phyloP scores from a whole-genome alignment of 2,113 vertebrate species.

The Nipponia nippon region DNA sequence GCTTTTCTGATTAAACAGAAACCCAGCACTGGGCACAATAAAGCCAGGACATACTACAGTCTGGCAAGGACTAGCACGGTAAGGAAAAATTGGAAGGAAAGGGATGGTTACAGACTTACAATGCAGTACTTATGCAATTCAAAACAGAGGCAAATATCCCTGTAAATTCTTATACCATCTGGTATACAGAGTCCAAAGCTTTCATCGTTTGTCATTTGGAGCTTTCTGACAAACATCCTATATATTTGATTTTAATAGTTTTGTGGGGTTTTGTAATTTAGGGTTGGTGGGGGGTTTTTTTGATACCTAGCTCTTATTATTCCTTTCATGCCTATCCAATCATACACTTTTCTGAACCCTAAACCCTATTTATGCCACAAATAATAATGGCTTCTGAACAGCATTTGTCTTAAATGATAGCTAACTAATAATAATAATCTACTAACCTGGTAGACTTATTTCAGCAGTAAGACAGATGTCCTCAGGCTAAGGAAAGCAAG shows the following conservation, averaged over 20 bases:
- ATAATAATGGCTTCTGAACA: neutral
- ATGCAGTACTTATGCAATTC: neutral
- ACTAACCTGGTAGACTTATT: neutral
- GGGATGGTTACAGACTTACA: neutral
- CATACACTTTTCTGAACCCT: neutral
- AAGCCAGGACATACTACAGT: neutral
- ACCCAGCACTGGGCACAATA: neutral
- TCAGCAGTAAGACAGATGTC: neutral
- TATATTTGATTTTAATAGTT: neutral
- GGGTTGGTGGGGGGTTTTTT: too few species aligned
- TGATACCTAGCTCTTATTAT: neutral
- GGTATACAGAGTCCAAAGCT: neutral
- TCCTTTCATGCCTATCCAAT: neutral
- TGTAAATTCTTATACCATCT: neutral
- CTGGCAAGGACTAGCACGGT: neutral
- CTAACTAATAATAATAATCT: neutral
- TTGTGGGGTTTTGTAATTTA: rapidly evolving
- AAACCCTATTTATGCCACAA: neutral
- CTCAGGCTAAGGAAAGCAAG: neutral
- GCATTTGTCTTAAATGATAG: neutral
- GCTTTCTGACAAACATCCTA: neutral
- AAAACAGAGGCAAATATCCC: neutral
- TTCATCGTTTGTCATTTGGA: neutral
- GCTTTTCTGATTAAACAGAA: neutral
- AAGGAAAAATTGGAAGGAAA: neutral